phyloP scores from a whole-genome alignment of 2,797 vertebrate genomes.

The Phrynocephalus forsythii region DNA sequence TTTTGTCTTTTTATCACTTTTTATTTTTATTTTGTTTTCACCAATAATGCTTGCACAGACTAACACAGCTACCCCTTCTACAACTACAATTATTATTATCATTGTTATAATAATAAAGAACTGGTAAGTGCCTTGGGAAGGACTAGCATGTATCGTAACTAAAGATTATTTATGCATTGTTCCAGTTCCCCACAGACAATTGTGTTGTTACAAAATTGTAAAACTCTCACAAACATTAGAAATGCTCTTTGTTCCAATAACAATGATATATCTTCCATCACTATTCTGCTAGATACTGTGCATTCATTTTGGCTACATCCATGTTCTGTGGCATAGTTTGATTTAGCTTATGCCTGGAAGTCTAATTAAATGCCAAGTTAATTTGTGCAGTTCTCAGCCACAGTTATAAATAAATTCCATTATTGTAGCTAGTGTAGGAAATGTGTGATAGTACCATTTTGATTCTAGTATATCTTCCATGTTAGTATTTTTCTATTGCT shows the following conservation, averaged over 20 bases:
- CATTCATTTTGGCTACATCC: not conserved
- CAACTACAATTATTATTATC: no score
- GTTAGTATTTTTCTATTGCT: not conserved
- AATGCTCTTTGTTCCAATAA: not conserved
- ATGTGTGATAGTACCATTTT: not conserved
- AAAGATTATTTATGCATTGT: not conserved
- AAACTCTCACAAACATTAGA: not conserved
- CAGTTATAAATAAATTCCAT: not conserved
- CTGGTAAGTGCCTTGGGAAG: not conserved
- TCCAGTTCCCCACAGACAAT: not conserved
- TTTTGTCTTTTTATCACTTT: no score
- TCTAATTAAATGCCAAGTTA: slow-evolving; percentile 10
- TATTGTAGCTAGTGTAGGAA: not conserved
- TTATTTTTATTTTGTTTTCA: no score
- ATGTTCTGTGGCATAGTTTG: not conserved
- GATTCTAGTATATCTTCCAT: not conserved
- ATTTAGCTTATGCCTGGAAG: not conserved
- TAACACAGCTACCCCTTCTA: no score
- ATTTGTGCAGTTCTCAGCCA: not conserved
- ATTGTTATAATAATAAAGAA: not conserved
- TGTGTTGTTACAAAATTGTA: not conserved
- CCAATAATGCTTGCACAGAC: no score
- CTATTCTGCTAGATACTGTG: not conserved
- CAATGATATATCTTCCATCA: not conserved
- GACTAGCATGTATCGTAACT: not conserved